Conservation (phyloP, 1,140 invertebrate genomes). For the Forficula auricularia region DNA sequence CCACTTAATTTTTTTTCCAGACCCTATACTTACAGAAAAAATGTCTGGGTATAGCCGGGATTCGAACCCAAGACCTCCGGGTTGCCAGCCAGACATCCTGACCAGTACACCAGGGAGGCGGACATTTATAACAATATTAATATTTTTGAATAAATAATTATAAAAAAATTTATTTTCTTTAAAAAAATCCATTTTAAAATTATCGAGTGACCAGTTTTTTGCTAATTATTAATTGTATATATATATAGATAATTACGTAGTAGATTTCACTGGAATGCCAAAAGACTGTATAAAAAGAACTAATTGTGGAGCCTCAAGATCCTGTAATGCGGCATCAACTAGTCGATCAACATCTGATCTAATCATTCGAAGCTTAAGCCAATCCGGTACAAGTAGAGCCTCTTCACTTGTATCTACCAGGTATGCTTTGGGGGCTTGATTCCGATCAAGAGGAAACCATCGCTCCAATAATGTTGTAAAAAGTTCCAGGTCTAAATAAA, state of each 20-base stretch:
- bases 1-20: no score
- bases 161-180: background rate
- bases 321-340: conserved; percentile 69
- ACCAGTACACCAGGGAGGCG: no score
- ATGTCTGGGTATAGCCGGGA: no score
- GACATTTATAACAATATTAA: conserved; percentile 1
- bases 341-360: conserved; percentile 63
- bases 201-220: no score
- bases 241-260: conserved; percentile 38
- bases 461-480: conserved; percentile 33
- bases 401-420: conserved; percentile 71
- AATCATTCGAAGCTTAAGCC: conserved; percentile 87
- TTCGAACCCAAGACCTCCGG: no score
- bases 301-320: conserved; percentile 74
- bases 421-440: conserved; percentile 50
- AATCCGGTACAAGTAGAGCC: conserved; percentile 75
- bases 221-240: conserved; percentile 4
- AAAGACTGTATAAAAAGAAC: conserved; percentile 92
- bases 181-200: conserved; percentile 12
- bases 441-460: conserved; percentile 42
- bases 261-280: conserved; percentile 78
- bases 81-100: no score
- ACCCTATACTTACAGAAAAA: no score
- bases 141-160: background rate
- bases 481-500: conserved; percentile 22